Base-by-base conservation (phyloP, 2,797 vertebrate genomes). In the Siniperca obscura region DNA sequence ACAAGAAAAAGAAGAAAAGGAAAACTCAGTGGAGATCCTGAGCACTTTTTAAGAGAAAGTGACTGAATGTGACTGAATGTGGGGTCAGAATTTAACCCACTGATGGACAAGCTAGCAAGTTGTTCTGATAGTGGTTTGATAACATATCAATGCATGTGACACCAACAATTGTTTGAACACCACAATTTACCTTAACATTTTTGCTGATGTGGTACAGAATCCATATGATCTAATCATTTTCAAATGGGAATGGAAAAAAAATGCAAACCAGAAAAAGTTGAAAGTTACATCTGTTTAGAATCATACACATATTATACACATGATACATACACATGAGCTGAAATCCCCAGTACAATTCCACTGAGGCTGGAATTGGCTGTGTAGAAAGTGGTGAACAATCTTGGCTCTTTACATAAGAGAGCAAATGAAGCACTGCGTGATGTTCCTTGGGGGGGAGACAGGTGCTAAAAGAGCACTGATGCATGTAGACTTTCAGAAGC, bases 401-500 rank as follows among this genome's bases (percentile, higher is more conserved):
- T 78, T 74, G 48, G 70, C 74, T 85, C 44, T 59, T 53, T 73
- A 71, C 80, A 74, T 55, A 55, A 78, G 59, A 77, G 65, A 83
- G 78, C 50, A 85, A 90, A 88, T 71, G 78, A 81, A 84, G 71
- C 59, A 17, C 79, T 22, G 81, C 76, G 82, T 78, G 87, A 78
- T 87, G 72, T 78, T 83, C 82, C 87, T 89, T 9, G 14, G 52
- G 83, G 75, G 79, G 81, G 50, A 55, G 74, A 80, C 81, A 90
- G 90, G 89, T 91, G 86, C 71, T 78, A 72, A 87, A 84, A 68
- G 85, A 78, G 75, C 79, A 74, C 57, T 80, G 79, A 76, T 85
- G 91, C 90, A 52, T 80, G 80, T 46, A 25, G 69, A 71, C 53
- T 69, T 84, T 78, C 78, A 83, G 78, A 81, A 70, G 68, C 87